Percentiles rank a stretch among this genome's conserved stretches.
Conservation (phyloP, 2,888 invertebrate species). For the Linhomoeus sp. region DNA sequence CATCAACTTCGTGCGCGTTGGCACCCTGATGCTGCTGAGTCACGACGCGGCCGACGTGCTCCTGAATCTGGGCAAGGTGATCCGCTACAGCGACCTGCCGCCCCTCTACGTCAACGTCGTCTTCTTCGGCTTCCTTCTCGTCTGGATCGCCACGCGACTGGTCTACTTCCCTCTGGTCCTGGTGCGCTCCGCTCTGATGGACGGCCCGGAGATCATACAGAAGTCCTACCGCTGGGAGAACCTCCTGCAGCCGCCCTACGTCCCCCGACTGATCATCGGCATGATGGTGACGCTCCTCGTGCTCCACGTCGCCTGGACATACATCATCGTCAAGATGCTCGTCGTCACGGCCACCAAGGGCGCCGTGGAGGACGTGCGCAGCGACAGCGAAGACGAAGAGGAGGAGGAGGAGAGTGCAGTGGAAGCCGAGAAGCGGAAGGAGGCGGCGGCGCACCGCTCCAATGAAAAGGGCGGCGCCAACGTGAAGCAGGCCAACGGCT, state of each 20-base stretch:
- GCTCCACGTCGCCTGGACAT: constrained; percentile 1
- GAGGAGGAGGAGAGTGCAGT: too few species aligned
- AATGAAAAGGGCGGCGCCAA: too few species aligned
- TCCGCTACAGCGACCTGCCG: constrained; percentile 14
- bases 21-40: constrained; percentile 17
- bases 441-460: too few species aligned
- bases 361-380: too few species aligned
- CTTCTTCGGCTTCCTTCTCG: constrained; percentile 15
- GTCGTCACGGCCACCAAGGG: background rate
- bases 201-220: constrained; percentile 18
- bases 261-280: background rate
- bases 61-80: constrained; percentile 28
- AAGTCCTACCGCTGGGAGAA: constrained; percentile 12
- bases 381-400: too few species aligned
- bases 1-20: constrained; percentile 29
- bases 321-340: background rate
- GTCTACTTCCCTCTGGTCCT: constrained; percentile 19
- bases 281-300: background rate
- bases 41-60: constrained; percentile 33
- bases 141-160: constrained; percentile 13
- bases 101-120: constrained; percentile 12
- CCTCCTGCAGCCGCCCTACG: background rate
- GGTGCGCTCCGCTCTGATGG: constrained; percentile 15
- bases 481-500: too few species aligned
- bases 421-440: too few species aligned